Percentiles rank a stretch among this genome's conserved stretches.
These are phyloP conservation scores for Megalops cyprinoides DNA, from an alignment of 2,797 vertebrate genomes.

Conservation along the genomic window DNA sequence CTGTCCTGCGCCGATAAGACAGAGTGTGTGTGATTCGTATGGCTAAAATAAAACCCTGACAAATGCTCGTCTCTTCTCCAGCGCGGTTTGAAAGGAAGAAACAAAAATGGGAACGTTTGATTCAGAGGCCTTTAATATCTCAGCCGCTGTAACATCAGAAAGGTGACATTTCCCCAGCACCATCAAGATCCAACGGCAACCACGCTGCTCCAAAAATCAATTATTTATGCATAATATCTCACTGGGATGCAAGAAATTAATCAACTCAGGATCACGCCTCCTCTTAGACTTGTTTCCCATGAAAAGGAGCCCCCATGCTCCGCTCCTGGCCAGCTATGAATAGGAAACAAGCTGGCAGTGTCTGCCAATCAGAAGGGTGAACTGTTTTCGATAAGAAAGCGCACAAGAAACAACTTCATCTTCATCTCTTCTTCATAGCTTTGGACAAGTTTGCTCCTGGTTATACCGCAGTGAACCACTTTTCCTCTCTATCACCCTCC, in stretches of 20 bases:
- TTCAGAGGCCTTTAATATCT: constrained; percentile 40
- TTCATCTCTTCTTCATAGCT: constrained; percentile 24
- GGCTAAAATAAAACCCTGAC: constrained; percentile 33
- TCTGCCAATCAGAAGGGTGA: constrained; percentile 27
- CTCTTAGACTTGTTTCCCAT: constrained; percentile 29
- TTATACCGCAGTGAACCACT: constrained; percentile 18
- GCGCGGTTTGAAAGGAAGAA: constrained; percentile 31
- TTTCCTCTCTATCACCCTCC: not conserved
- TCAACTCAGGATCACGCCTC: constrained; percentile 42
- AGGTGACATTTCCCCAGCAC: constrained; percentile 62
- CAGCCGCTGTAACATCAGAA: constrained; percentile 52
- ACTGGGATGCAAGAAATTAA: constrained; percentile 57
- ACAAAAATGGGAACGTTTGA: constrained; percentile 39
- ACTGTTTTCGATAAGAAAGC: constrained; percentile 39
- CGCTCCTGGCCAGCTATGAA: constrained; percentile 38
- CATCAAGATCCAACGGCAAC: constrained; percentile 55
- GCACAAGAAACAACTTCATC: constrained; percentile 36
- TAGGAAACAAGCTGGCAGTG: constrained; percentile 41
- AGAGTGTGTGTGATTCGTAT: constrained; percentile 18
- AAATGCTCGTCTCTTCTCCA: constrained; percentile 22
- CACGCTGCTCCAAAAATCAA: constrained; percentile 54
- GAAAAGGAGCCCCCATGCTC: constrained; percentile 3
- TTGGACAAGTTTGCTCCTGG: constrained; percentile 11
- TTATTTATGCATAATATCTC: constrained; percentile 62
- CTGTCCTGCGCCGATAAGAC: constrained; percentile 38